Conservation (phyloP, 2,888 invertebrate species). For the Diploptera punctata region DNA sequence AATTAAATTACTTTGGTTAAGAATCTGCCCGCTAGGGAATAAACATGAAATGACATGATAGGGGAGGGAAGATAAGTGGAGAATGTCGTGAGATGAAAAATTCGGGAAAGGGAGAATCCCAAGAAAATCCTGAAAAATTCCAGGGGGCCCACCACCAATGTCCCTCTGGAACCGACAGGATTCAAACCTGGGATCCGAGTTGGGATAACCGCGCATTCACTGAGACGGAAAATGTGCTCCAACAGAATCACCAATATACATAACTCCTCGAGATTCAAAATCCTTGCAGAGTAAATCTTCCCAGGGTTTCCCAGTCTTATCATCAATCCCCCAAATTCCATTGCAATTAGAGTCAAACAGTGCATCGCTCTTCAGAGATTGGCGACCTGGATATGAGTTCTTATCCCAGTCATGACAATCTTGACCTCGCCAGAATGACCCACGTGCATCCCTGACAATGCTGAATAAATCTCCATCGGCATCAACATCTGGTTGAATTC, state of each 20-base stretch:
- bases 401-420: slow-evolving; percentile 49
- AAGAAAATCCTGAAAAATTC: no score
- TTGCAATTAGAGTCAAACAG: slow-evolving; percentile 50
- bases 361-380: slow-evolving; percentile 45
- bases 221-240: slow-evolving; percentile 60
- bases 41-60: no score
- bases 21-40: no score
- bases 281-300: slow-evolving; percentile 48
- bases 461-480: slow-evolving; percentile 50
- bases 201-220: slow-evolving; percentile 56
- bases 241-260: slow-evolving; percentile 56
- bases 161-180: no score
- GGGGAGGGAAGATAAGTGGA: no score
- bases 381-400: slow-evolving; percentile 49
- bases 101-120: no score
- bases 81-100: no score
- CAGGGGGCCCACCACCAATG: no score
- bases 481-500: slow-evolving; percentile 49
- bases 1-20: no score
- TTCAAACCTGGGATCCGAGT: slow-evolving; percentile 48
- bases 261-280: slow-evolving; percentile 47
- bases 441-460: slow-evolving; percentile 47
- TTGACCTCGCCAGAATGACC: slow-evolving; percentile 51
- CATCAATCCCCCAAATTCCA: slow-evolving; percentile 49
- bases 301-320: slow-evolving; percentile 45